Base-by-base conservation (phyloP, 2,888 invertebrate species). In the Plusia festucae region DNA sequence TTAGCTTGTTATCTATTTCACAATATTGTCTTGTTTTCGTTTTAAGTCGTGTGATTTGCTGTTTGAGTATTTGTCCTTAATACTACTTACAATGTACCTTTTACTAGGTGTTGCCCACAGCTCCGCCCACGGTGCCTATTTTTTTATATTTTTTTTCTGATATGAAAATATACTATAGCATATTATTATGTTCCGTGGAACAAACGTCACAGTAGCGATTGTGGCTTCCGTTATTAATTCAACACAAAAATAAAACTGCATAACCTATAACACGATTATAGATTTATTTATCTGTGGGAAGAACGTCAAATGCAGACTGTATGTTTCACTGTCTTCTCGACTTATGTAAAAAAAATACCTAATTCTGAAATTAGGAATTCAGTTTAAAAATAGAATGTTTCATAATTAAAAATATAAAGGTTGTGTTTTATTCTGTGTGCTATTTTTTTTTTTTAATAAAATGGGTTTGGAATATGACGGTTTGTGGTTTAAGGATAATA, bases 1-100 rank as follows among this genome's bases (percentile, higher is more conserved):
- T 60, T 69, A 63, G 54, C 9, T 71, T 30, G 9, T 32, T 64
- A 64, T 53, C 56, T 57, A 56, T 62, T 27, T 64, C 13, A 22
- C 34, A 60, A 68, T 60, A 64, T 68, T 62, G 56, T 30, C 20
- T 40, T 52, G 44, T 52, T 8, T 40, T 54, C 13, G 44, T 46
- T 52, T 8, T 34, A 44, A 11, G 44, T 15, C 16, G 22, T 30
- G 13, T 40, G 16, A 46, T 64, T 70, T 75, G 60, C 30, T 75
- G 75, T 73, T 64, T 32, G 11, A 34, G 34, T 54, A 15, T 54
- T 60, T 63, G 18, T 54, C 54, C 60, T 54, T 51, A 46, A 20
- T 20, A 55, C 55, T 20, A 40, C 7, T 15, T 20, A 40, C 7
- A n/a, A n/a, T 40, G n/a, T 40, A 7, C 4, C n/a, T n/a, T 40